Base-by-base conservation (phyloP, 1,140 invertebrate species). In the Nasonia longicornis region DNA sequence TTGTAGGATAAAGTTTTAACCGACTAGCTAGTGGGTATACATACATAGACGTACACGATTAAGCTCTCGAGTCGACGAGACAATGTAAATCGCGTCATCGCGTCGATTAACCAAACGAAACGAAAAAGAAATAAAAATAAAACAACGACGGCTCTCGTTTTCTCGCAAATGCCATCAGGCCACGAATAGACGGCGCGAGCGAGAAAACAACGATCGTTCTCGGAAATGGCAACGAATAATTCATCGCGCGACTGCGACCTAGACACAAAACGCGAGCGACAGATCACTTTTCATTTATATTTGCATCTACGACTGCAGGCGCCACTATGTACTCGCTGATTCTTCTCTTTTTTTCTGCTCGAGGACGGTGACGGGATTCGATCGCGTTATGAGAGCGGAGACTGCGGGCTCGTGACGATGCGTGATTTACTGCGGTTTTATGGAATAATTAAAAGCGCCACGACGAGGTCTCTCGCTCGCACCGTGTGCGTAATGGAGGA, bases 181-280 rank as follows among this genome's bases (percentile, higher is more conserved):
- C 20, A 6, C 69, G 35, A 71, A 71, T 71, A 71, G 69, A 71
- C 35, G 22, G 64, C 10, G 29, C 69, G 14, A 35, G 31, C 2
- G n/a, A 77, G 12, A 52, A 77, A 12, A 52, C 38, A 45, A 52
- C 70, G 45, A 70, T 78, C 67, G 22, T 80, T 80, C 79, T 70
- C 29, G 64, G 72, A 69, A 80, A 80, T 35, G 16, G 38, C 45
- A n/a, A 48, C 20, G 45, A 69, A 80, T 75, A 80, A 80, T 80
- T 80, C 48, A 80, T 80, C 16, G 52, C 52, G 52, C 52, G 42
- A 71, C 67, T 20, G 20, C 58, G 79, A 80, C 79, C 79, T 80
- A 75, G 79, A 75, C 79, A 80, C 72, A 58, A 66, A 74, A 74
- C n/a, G n/a, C 52, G n/a, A 22, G n/a, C 52, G n/a, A 22, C 31